Evolutionary conservation across 2,797 vertebrate genomes (phyloP).

Genomic region (Dromococcyx pavoninus): DNA sequence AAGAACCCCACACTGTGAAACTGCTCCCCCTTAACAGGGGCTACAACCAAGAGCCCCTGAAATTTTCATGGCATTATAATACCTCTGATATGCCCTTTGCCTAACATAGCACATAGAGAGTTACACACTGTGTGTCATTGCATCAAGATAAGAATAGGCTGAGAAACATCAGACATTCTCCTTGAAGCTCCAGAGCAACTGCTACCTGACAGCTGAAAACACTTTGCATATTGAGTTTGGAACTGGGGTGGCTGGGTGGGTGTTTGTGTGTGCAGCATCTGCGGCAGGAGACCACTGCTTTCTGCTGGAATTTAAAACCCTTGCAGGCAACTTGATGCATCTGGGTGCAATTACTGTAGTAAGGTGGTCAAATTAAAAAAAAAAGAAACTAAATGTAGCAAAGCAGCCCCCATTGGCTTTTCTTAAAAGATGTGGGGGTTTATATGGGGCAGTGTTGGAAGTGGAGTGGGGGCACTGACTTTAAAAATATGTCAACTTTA

Average conservation of each 20-base stretch:
- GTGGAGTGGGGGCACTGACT: neutral
- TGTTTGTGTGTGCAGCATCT: neutral
- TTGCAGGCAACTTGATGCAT: conserved; percentile 67
- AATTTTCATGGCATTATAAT: neutral
- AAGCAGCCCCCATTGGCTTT: conserved; percentile 42
- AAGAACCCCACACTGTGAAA: neutral
- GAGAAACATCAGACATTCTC: conserved; percentile 31
- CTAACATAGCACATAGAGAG: neutral
- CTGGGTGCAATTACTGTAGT: conserved; percentile 81
- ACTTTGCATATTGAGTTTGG: conserved; percentile 22
- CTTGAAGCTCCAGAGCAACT: conserved; percentile 51
- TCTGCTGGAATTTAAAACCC: conserved; percentile 55
- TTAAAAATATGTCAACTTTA: neutral
- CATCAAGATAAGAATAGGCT: conserved; percentile 41
- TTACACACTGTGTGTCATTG: neutral
- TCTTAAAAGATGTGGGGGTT: conserved; percentile 19
- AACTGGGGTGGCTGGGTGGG: neutral
- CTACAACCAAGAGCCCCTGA: neutral
- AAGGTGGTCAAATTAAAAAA: conserved; percentile 47
- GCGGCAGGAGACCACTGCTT: conserved; percentile 18
- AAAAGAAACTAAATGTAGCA: neutral
- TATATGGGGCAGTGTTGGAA: neutral
- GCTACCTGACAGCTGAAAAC: conserved; percentile 62
- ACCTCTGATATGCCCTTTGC: neutral
- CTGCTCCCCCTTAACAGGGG: neutral